Base-by-base conservation (phyloP, 2,113 vertebrate species). In the Rutilus rutilus region DNA sequence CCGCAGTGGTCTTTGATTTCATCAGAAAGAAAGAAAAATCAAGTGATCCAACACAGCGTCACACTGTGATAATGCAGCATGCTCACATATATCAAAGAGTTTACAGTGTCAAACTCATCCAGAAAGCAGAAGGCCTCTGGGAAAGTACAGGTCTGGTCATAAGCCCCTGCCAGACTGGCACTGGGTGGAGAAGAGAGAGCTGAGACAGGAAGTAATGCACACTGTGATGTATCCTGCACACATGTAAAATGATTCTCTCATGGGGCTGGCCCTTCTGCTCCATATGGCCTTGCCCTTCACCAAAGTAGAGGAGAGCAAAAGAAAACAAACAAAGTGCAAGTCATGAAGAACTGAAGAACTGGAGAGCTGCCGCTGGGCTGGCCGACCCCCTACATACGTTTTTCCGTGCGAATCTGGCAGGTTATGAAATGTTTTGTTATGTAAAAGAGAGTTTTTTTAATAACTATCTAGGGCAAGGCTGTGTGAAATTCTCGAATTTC, bases 341-440 rank as follows among this genome's bases (percentile, higher is more conserved):
- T 78, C 71, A 65, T 87, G 42, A 79, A 73, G 82, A 77, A 73
- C 47, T 87, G 42, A 79, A 73, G 82, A 77, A 73, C 47, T 21
- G 25, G 36, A 76, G 60, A 47, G 11, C 75, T 52, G 47, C 84
- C 30, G 47, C 82, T 78, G 84, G 42, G 47, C 79, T 74, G 81
- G 6, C 5, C 14, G 62, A 50, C 30, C 82, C 47, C 75, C 30
- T 60, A 54, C 33, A 9, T 57, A 47, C 47, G 42, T 59, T 78
- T 59, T 89, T 86, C 83, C 23, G 84, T 64, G 33, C 87, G 85
- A 92, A 92, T 91, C 91, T 93, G 89, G 80, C 85, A 88, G 91
- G 90, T 93, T 91, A 94, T 75, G 92, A 92, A 93, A 94, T 89
- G 83, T 78, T 91, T 89, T 86, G 85, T 92, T 92, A 91, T 54